Evolutionary conservation across 1,140 invertebrate genomes (phyloP), one percentile per base, ranked within the genome.

Genomic region (Drosophila repletoides): DNA sequence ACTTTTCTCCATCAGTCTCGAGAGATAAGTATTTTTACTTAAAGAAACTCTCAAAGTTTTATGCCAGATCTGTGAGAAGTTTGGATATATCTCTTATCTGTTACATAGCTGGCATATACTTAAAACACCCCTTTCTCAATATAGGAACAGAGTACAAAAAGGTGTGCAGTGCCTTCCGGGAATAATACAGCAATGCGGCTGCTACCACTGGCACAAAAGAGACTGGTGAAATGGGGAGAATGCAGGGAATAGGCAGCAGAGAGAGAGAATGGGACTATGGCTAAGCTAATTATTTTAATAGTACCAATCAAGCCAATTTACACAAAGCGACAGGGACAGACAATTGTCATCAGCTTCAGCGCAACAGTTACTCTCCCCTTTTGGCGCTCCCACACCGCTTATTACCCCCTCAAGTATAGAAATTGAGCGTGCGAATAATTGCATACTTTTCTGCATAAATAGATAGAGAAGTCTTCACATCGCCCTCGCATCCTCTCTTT

Each of bases 211-310:
- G n/a, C n/a, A n/a, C 12, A 14, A 14, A 14, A 34, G 2, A 5
- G 40, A 24, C 15, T 21, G 19, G 29, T 15, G 52, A 24, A 33
- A 17, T 15, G 17, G 10, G 17, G 3, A 19, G 19, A 9, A 26
- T 17, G 19, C 10, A 9, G 26, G 17, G n/a, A 15, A 14, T 4
- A 40, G 41, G 33, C 9, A 12, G 3, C 22, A 5, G 26, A 21
- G 1, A 34, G 9, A 10, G 31, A 5, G 33, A 28, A 38, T 40
- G 24, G 43, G 48, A 55, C 28, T 53, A 24, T 7, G 31, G 41
- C 24, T 45, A 17, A 65, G 70, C 56, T 75, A 86, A 84, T 84
- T 84, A 86, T 58, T 86, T 84, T 86, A 84, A 84, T 86, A 64
- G 71, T 55, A 21, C 41, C 79, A 84, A 86, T 84, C 75, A 74